Conservation (phyloP, 2,888 invertebrate genomes). For the Meiosimyza decipiens region DNA sequence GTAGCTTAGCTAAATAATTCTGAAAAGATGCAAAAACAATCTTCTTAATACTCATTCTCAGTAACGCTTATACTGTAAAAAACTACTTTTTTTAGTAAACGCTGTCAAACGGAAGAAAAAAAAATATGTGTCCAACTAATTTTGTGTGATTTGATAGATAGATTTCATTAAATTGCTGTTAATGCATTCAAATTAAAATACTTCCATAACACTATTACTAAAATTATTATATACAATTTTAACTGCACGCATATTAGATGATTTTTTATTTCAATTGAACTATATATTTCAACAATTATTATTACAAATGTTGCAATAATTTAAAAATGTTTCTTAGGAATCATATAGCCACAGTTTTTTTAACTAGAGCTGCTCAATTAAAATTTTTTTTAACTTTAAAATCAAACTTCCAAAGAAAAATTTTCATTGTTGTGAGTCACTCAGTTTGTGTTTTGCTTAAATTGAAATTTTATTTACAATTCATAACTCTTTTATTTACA, state of each 20-base stretch:
- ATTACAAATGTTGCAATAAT: neutral
- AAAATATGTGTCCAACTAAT: neutral
- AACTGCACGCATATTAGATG: neutral
- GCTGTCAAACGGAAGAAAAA: too few species aligned
- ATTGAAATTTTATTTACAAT: too few species aligned
- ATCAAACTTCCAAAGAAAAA: neutral
- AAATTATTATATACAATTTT: conserved; percentile 9
- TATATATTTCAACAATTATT: conserved; percentile 15
- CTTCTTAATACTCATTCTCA: too few species aligned
- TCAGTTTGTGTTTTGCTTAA: too few species aligned
- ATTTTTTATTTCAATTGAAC: neutral
- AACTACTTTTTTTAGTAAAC: too few species aligned
- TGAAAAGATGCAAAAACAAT: too few species aligned
- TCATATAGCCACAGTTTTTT: conserved; percentile 50
- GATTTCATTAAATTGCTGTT: conserved; percentile 8
- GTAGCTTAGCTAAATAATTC: too few species aligned
- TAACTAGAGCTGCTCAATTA: too few species aligned
- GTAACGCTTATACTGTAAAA: too few species aligned
- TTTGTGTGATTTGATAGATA: conserved; percentile 5
- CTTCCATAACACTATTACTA: neutral
- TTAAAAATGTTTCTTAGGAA: conserved; percentile 50
- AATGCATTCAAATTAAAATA: neutral
- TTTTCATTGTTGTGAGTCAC: neutral
- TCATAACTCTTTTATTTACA: conserved; percentile 12
- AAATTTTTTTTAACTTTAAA: too few species aligned